phyloP scores from a whole-genome alignment of 2,113 vertebrate species.

The Ciconia boyciana region DNA sequence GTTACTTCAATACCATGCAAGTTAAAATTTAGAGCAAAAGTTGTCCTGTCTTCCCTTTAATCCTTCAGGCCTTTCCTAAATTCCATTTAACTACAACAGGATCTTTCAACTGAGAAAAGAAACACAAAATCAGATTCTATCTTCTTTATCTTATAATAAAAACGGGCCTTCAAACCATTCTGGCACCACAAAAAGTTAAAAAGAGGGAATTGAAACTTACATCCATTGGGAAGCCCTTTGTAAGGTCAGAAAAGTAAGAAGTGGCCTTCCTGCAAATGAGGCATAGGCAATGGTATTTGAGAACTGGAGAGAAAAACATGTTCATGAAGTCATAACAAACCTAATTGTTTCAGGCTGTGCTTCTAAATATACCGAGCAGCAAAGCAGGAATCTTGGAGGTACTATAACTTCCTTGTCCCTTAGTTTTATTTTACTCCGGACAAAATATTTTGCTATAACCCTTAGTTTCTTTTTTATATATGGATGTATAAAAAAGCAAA shows the following conservation, averaged over 20 bases:
- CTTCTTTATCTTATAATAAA: background rate
- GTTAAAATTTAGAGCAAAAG: background rate
- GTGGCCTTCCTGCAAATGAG: background rate
- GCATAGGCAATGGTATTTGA: background rate
- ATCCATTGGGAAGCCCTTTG: background rate
- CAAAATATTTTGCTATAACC: background rate
- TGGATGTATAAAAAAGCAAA: background rate
- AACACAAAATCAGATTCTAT: background rate
- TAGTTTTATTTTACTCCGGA: background rate
- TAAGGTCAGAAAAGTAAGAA: background rate
- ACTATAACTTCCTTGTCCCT: background rate
- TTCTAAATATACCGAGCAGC: background rate
- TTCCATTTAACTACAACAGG: background rate
- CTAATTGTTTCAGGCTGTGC: background rate
- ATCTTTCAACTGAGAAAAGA: background rate
- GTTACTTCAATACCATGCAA: background rate
- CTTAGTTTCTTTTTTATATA: background rate
- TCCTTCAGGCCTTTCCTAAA: background rate
- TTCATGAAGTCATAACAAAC: background rate
- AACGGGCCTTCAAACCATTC: too few relatives aligned
- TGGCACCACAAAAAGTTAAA: background rate
- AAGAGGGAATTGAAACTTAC: background rate
- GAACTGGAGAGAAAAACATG: background rate
- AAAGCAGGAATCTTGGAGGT: background rate
- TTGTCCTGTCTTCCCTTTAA: background rate